Base-by-base conservation (phyloP, 1,140 invertebrate genomes). In the Bradynema listronoti region DNA sequence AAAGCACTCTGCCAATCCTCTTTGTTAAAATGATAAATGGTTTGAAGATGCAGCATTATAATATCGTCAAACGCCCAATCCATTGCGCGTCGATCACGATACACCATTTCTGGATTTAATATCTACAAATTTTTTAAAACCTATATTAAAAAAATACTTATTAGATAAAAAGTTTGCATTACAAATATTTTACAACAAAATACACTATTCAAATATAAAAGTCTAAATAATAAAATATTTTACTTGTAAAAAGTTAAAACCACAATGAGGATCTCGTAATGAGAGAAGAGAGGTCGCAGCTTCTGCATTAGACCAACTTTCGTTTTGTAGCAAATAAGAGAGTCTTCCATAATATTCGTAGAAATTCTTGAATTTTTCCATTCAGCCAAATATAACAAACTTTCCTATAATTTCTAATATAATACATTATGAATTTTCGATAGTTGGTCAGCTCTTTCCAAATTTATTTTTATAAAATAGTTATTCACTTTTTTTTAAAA, bases 51-150 rank as follows among this genome's bases (percentile, higher is more conserved):
- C 34, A 72, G 33, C n/a, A 52, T 11, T 16, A 70, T 46, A 22
- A 70, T 49, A 29, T 72, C 66, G 24, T 73, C 68, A 39, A 70
- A 70, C 29, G 64, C 58, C 52, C 53, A 66, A 27, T 63, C 53
- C 32, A 64, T 49, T 14, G 43, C 49, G 19, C 51, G 51, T 24
- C 67, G 55, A 14, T 72, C 42, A 16, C 41, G 43, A 46, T 54
- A 68, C 2, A 43, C 61, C 4, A 61, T 65, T 45, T 73, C 63
- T 3, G 49, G 30, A n/a, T 54, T 33, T n/a, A 39, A 16, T 19
- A 72, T 42, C 61, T 72, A 29, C 58, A 73, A 63, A 46, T 11
- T 11, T 57, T 16, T 59, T 14, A 56, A 14, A 60, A 47, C 45
- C 19, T n/a, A n/a, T n/a, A 47, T 14, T 7, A 7, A 47, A 47